Base-by-base conservation (phyloP, 2,888 invertebrate species). In the Drosophila niveifrons region DNA sequence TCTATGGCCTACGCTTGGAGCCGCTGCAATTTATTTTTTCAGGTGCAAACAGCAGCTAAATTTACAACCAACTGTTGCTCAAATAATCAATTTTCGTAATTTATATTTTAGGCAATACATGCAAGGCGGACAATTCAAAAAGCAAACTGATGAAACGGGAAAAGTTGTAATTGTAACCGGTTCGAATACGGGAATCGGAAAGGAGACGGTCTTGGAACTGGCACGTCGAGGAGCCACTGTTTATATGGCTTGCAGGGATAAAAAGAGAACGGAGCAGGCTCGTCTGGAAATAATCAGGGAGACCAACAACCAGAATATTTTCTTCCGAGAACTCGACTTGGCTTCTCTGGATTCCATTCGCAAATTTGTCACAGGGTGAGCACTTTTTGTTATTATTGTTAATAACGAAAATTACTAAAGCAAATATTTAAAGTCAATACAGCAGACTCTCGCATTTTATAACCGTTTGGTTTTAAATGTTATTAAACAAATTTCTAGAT, bases 221-320 rank as follows among this genome's bases (percentile, higher is more conserved):
- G 97, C 97, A 0, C 93, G 93, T 63, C 92, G 96, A 56, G 95
- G 96, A 9, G 97, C 96, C 1, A 96, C 95, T 93, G 95, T 98
- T 70, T 95, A 96, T 87, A 96, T 98, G 96, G 97, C 97, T 1
- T 97, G 97, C 88, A 94, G 97, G 57, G 94, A 97, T 93, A 94
- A 96, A 93, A 90, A 93, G 43, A 94, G 94, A 91, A 97, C 97
- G 92, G 96, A 97, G 2, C 36, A 82, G 93, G 93, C 94, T 23
- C 94, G 96, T 0, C 93, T 94, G 82, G 95, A 96, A 81, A 96
- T 97, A 65, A 95, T 97, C 28, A 82, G 95, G 66, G 94, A 95
- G 71, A 95, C 96, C 0, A 93, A 92, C 81, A 97, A 97, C 92
- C 95, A 95, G 89, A 95, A 94, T 89, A 94, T 98, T 46, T 96